phyloP scores from a whole-genome alignment of 1,140 invertebrate species.

The Hestina assimilis region DNA sequence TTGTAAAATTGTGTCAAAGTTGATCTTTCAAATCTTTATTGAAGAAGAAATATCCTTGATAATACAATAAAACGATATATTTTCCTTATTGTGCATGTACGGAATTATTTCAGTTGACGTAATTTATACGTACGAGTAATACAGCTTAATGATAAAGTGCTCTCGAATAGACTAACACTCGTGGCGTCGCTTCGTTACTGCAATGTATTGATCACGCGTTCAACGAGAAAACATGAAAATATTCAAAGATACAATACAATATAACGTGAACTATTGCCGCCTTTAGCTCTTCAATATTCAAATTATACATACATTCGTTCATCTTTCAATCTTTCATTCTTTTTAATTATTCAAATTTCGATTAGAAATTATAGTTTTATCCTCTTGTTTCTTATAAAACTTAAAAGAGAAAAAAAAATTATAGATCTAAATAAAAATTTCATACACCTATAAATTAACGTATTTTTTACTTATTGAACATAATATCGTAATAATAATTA shows the following conservation, averaged over 20 bases:
- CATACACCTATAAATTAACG: too few relatives aligned
- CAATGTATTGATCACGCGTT: slow-evolving; percentile 6
- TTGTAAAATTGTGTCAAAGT: too few relatives aligned
- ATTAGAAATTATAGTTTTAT: too few relatives aligned
- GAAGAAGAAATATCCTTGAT: neutral
- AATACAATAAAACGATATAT: neutral
- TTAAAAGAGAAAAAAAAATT: too few relatives aligned
- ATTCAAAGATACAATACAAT: neutral
- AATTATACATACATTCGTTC: too few relatives aligned
- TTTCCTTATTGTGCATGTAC: neutral
- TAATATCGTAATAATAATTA: too few relatives aligned
- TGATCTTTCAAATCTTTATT: neutral
- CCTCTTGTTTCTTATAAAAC: too few relatives aligned
- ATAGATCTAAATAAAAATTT: too few relatives aligned
- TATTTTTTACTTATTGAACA: too few relatives aligned
- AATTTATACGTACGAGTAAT: slow-evolving; percentile 7
- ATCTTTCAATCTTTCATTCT: too few relatives aligned
- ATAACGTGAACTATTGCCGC: neutral
- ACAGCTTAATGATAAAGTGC: neutral
- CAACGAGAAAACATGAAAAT: neutral
- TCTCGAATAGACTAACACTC: neutral
- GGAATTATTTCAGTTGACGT: slow-evolving; percentile 1
- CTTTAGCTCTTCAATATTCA: too few relatives aligned
- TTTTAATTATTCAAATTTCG: too few relatives aligned
- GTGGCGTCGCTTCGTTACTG: slow-evolving; percentile 2